These are phyloP conservation scores for Eueides isabella DNA, from an alignment of 1,140 invertebrate species.

Conservation along the genomic window DNA sequence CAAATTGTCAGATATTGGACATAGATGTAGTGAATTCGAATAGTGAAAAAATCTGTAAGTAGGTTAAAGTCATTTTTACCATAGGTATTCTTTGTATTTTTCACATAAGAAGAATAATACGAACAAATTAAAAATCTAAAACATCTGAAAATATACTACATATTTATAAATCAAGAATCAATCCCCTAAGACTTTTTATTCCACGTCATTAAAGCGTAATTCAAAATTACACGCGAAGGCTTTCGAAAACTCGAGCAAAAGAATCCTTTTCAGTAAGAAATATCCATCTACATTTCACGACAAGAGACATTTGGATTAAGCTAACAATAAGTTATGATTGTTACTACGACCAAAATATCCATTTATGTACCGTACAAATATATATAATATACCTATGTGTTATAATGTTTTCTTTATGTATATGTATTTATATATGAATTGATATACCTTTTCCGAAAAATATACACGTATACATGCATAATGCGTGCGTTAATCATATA, in stretches of 20 bases:
- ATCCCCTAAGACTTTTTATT: conserved; percentile 23
- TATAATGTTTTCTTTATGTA: neutral
- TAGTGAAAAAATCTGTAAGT: no score
- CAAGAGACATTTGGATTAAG: conserved; percentile 13
- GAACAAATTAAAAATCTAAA: no score
- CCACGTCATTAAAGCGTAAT: conserved; percentile 46
- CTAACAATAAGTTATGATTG: conserved; percentile 26
- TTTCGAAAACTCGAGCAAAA: conserved; percentile 42
- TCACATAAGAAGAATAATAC: no score
- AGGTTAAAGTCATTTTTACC: no score
- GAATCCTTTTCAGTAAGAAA: conserved; percentile 13
- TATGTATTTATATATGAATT: neutral
- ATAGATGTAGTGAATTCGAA: no score
- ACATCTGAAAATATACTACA: no score
- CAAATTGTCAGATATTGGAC: no score
- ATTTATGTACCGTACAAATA: neutral
- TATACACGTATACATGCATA: no score
- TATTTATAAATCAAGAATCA: conserved; percentile 14
- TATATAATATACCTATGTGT: neutral
- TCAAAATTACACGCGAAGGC: conserved; percentile 62
- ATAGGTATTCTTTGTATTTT: no score
- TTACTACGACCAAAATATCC: neutral
- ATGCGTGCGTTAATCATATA: no score
- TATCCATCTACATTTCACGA: conserved; percentile 13
- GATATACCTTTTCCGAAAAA: no score